A percentile compares a stretch with the other conserved stretches of the same genome.
These are phyloP conservation scores for Schizaphis graminum DNA, from an alignment of 2,888 invertebrate genomes.

Conservation along the genomic window DNA sequence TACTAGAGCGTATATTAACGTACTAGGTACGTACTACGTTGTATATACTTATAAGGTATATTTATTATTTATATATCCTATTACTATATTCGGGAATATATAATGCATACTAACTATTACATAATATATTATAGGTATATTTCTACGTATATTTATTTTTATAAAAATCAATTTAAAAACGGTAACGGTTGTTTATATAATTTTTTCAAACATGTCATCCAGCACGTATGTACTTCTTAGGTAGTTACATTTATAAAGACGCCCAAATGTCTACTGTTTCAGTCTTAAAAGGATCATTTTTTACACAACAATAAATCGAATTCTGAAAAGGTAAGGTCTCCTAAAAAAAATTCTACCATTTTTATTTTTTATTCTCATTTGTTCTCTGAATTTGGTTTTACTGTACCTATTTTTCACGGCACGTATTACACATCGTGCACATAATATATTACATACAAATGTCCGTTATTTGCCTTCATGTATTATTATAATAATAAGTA, in stretches of 20 bases:
- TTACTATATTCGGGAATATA: too few relatives aligned
- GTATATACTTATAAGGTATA: too few relatives aligned
- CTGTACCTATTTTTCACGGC: slow-evolving; percentile 5
- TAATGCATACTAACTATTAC: neutral
- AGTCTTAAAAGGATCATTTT: slow-evolving; percentile 4
- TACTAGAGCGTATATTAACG: too few relatives aligned
- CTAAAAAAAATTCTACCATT: neutral
- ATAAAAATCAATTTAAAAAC: neutral
- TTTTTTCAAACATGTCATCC: neutral
- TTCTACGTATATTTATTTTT: neutral
- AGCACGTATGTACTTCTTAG: neutral
- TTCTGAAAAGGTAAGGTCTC: neutral
- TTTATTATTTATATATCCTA: too few relatives aligned
- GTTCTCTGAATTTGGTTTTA: slow-evolving; percentile 13
- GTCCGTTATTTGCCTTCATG: slow-evolving; percentile 17
- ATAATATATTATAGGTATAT: neutral
- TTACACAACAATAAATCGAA: neutral
- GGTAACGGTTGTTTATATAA: neutral
- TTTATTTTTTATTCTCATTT: slow-evolving; percentile 39
- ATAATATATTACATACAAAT: neutral
- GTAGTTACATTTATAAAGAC: slow-evolving; percentile 21
- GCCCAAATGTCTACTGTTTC: slow-evolving; percentile 50
- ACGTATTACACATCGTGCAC: neutral
- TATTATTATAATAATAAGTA: slow-evolving; percentile 21
- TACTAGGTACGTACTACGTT: too few relatives aligned